Evolutionary conservation across 2,888 invertebrate genomes (phyloP), one percentile per base, ranked within the genome.

Genomic region (Matsumyia berberina): DNA sequence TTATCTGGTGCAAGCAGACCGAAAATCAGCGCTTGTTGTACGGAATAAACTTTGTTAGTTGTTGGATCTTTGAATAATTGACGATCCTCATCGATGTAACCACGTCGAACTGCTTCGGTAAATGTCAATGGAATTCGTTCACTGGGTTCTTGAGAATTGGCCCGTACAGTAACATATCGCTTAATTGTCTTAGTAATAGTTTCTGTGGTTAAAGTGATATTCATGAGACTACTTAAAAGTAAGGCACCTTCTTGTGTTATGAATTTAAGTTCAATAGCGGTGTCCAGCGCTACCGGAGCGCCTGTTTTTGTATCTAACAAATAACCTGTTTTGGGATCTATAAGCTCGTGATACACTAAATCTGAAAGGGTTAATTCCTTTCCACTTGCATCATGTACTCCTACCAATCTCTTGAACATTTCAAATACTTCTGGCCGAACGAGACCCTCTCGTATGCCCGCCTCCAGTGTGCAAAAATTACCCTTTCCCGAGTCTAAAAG

Each of bases 221-320:
- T 97, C 67, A 98, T 92, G 67, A 98, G 93, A 88, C 96, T 97
- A 91, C 96, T 96, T 81, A 97, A 93, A 89, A 97, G 93, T 76
- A 97, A 95, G 55, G 97, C 97, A 76, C 98, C 98, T 91, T 97
- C 96, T 0, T 96, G 95, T 9, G 97, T 96, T 37, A 98, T 96
- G 88, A 97, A 93, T 89, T 96, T 96, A 74, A 95, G 94, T 90
- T 96, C 95, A 80, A 98, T 96, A 33, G 98, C 98, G 89, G 96
- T 95, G 89, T 97, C 96, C 79, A 97, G 94, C 85, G 97, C 96
- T 89, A 97, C 94, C 62, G 95, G 93, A 89, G 94, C 94, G 88
- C 94, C 94, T 49, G 94, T 94, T 86, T 93, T 92, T 15, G 95
- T 94, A 89, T 98, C 96, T 81, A 98, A 92, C 86, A 97, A 93